phyloP scores from a whole-genome alignment of 2,888 invertebrate species.

The Euspilapteryx auroguttella region DNA sequence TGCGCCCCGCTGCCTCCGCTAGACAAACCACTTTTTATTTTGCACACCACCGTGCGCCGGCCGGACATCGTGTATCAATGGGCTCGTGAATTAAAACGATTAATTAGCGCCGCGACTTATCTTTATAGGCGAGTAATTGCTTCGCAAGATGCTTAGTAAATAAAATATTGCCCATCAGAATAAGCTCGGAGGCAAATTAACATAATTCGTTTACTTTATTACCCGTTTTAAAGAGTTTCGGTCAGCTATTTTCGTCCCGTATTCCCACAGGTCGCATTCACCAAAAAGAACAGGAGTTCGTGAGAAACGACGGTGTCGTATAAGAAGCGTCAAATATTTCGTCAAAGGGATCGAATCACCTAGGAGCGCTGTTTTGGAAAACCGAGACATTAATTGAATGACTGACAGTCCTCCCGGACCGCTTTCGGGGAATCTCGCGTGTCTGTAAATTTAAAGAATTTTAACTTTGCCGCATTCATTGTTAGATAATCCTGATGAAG shows the following conservation, averaged over 20 bases:
- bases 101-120: slow-evolving; percentile 8
- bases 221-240: no score
- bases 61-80: slow-evolving; percentile 13
- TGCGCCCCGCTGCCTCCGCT: slow-evolving; percentile 21
- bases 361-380: slow-evolving; percentile 41
- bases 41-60: slow-evolving; percentile 16
- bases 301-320: slow-evolving; percentile 25
- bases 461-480: slow-evolving; percentile 18
- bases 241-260: slow-evolving; percentile 2
- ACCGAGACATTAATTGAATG: slow-evolving; percentile 48
- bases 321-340: slow-evolving; percentile 47
- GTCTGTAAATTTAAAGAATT: slow-evolving; percentile 32
- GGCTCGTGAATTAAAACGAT: slow-evolving; percentile 9
- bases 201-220: no score
- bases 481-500: no score
- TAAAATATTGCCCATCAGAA: no score
- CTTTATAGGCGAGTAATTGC: slow-evolving; percentile 1
- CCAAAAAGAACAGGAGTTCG: slow-evolving; percentile 17
- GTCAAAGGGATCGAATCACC: slow-evolving; percentile 18
- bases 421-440: slow-evolving; percentile 32
- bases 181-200: background rate
- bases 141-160: no score
- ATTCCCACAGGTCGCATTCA: slow-evolving; percentile 39
- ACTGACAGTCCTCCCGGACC: slow-evolving; percentile 42
- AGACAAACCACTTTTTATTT: slow-evolving; percentile 41